phyloP scores from a whole-genome alignment of 2,888 invertebrate genomes.

The Coremacera marginata region DNA sequence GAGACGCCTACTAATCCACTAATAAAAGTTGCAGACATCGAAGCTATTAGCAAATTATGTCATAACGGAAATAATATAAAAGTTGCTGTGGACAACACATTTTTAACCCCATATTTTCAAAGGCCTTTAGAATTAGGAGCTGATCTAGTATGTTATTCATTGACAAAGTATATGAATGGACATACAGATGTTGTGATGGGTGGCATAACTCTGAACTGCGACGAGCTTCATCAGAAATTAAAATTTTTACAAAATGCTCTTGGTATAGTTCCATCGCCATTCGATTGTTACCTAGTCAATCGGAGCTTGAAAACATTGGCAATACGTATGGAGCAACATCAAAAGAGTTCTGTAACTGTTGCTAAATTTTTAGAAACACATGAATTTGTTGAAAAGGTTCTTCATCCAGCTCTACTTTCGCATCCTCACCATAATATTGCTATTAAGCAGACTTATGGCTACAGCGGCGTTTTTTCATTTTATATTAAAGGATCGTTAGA shows the following conservation, averaged over 20 bases:
- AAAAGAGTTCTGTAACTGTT: constrained; percentile 80
- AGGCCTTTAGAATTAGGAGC: constrained; percentile 91
- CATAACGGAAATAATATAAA: constrained; percentile 72
- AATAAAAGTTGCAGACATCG: constrained; percentile 90
- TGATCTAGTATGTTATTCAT: constrained; percentile 90
- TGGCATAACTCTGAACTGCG: constrained; percentile 80
- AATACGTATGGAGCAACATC: constrained; percentile 91
- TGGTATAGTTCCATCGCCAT: constrained; percentile 95
- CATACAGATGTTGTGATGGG: constrained; percentile 99
- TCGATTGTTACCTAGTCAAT: constrained; percentile 94
- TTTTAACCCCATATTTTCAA: constrained; percentile 92
- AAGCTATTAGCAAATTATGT: constrained; percentile 76
- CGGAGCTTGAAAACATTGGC: constrained; percentile 94
- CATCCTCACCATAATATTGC: constrained; percentile 89
- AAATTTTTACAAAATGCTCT: constrained; percentile 84
- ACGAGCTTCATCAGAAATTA: constrained; percentile 78
- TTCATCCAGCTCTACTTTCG: constrained; percentile 87
- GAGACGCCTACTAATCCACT: constrained; percentile 98
- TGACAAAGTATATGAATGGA: constrained; percentile 99
- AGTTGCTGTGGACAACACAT: constrained; percentile 93
- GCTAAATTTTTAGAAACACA: constrained; percentile 87
- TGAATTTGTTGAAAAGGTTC: constrained; percentile 81
- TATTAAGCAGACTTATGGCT: constrained; percentile 84
- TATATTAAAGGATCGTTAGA: constrained; percentile 83
- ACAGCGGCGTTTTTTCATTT: constrained; percentile 93